These are phyloP conservation scores for Hipparchia sbordonii DNA, from an alignment of 2,888 invertebrate species.

Conservation along the genomic window DNA sequence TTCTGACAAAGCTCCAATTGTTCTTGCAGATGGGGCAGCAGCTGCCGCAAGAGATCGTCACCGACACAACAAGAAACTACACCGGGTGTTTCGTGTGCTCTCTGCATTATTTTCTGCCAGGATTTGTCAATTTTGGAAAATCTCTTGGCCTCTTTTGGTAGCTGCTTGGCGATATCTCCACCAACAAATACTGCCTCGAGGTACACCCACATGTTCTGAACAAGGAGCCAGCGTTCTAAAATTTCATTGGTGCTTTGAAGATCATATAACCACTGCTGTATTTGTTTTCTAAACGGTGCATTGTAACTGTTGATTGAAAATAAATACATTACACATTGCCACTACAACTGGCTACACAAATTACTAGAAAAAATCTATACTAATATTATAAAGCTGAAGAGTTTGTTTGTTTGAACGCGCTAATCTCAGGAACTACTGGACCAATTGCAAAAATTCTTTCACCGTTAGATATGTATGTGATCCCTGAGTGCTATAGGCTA, in stretches of 20 bases:
- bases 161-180: constrained; percentile 98
- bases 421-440: too few relatives aligned
- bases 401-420: too few relatives aligned
- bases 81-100: constrained; percentile 97
- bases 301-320: constrained; percentile 87
- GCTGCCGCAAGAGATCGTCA: constrained; percentile 95
- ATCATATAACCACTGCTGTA: constrained; percentile 97
- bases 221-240: constrained; percentile 96
- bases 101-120: constrained; percentile 99
- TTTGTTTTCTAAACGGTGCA: constrained; percentile 97
- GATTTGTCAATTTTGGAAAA: constrained; percentile 99
- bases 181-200: constrained; percentile 99
- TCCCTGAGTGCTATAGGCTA: too few relatives aligned
- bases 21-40: constrained; percentile 96
- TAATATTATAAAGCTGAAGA: too few relatives aligned
- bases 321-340: constrained; percentile 1
- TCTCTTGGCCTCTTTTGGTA: constrained; percentile 96
- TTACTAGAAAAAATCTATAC: neutral
- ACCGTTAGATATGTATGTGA: too few relatives aligned
- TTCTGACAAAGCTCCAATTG: constrained; percentile 98
- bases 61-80: constrained; percentile 98
- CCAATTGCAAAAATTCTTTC: too few relatives aligned
- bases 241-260: constrained; percentile 98
- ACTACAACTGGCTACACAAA: too few relatives aligned
- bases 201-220: constrained; percentile 99